A percentile compares a stretch with the other conserved stretches of the same genome.
phyloP scores from a whole-genome alignment of 2,797 vertebrate species.

The Chiroxiphia lanceolata region DNA sequence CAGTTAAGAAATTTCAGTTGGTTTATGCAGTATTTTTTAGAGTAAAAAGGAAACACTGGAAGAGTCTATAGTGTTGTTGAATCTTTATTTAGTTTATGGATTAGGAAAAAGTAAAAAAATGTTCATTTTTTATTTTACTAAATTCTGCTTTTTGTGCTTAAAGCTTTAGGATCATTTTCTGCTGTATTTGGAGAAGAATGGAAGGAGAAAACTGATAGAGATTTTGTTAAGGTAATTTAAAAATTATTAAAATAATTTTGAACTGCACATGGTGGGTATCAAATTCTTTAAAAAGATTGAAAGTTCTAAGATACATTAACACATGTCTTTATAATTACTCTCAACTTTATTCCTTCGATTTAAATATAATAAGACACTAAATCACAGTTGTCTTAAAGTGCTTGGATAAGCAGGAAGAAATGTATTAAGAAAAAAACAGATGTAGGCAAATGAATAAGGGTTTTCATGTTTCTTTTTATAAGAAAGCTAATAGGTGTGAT shows the following conservation, averaged over 20 bases:
- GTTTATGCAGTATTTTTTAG: background rate
- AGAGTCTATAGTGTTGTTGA: background rate
- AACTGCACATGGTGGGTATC: background rate
- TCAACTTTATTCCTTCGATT: background rate
- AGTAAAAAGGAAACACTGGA: background rate
- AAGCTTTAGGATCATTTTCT: conserved; percentile 97
- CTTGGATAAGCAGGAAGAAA: background rate
- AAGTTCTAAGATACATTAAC: background rate
- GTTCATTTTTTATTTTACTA: conserved; percentile 16
- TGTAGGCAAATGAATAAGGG: background rate
- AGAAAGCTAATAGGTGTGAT: background rate
- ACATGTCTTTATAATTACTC: background rate
- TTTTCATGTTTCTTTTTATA: background rate
- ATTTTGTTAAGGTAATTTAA: conserved; percentile 93
- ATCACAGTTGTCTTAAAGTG: background rate
- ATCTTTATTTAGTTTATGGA: conserved; percentile 9
- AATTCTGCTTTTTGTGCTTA: conserved; percentile 67
- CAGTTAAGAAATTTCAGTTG: background rate
- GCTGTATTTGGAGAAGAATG: conserved; percentile 96
- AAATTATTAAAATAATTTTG: conserved; percentile 16
- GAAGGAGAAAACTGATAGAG: conserved; percentile 97
- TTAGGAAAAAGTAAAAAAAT: conserved; percentile 37
- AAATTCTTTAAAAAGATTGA: background rate
- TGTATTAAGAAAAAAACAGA: background rate
- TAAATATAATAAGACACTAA: background rate